Evolutionary conservation across 2,888 invertebrate genomes (phyloP), one percentile per base, ranked within the genome.

Genomic region (Parnassius glacialis): DNA sequence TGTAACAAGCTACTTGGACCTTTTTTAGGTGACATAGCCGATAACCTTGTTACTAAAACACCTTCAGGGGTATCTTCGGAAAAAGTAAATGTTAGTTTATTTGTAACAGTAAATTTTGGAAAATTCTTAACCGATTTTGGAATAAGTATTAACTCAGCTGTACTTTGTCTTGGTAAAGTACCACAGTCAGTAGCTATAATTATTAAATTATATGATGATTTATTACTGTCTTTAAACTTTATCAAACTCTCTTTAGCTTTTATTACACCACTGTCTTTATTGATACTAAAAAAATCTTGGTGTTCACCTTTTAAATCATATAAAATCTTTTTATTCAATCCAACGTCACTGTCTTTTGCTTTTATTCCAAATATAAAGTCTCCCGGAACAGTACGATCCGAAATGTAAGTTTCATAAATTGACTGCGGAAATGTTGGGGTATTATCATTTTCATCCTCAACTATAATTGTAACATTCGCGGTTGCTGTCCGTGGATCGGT

Each of bases 341-440:
- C 97, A 61, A 95, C 93, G 81, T 98, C 98, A 64, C 93, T 93
- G 81, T 98, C 98, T 9, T 93, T 92, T 0, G 98, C 98, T 80
- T 95, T 95, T 0, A 97, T 96, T 10, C 98, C 98, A 79, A 97
- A 96, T 34, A 98, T 96, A 87, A 98, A 98, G 74, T 97, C 94
- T 78, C 96, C 97, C 59, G 93, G 90, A 66, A 93, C 91, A 1
- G 96, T 97, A 43, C 95, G 94, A 78, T 97, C 97, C 0, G 97
- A 95, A 61, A 98, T 94, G 72, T 96, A 95, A 16, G 97, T 94
- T 70, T 94, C 95, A 80, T 96, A 97, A 66, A 94, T 93, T 2
- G 94, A 92, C 64, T 94, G 94, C 9, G 94, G 93, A 86, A 97
- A 97, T 55, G 89, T 91, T 0, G 97, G 97, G 10, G 94, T 93